A percentile compares a stretch with the other conserved stretches of the same genome.
Conservation (phyloP, 2,888 invertebrate species). For the Antheraea assamensis region DNA sequence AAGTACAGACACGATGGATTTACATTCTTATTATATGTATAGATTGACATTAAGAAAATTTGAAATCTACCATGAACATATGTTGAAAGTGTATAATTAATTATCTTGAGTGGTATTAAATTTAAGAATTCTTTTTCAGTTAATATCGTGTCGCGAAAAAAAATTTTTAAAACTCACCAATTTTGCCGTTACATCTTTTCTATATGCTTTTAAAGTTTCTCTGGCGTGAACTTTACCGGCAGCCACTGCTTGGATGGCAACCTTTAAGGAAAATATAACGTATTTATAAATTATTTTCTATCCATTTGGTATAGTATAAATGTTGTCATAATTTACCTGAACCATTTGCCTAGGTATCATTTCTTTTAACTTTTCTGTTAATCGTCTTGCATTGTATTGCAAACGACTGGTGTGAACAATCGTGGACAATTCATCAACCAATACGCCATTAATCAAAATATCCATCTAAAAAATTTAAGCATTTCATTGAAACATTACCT, state of each 20-base stretch:
- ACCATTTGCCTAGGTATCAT: constrained; percentile 95
- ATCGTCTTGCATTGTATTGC: constrained; percentile 83
- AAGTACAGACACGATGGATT: too few species aligned
- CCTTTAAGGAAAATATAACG: constrained; percentile 61
- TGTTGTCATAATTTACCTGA: constrained; percentile 56
- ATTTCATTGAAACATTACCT: background rate
- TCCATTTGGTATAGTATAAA: background rate
- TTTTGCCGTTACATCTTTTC: constrained; percentile 97
- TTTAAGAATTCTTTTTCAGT: too few species aligned
- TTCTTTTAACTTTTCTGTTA: constrained; percentile 90
- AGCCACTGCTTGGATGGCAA: constrained; percentile 93
- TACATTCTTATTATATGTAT: background rate
- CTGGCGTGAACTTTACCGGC: constrained; percentile 91
- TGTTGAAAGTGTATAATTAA: too few species aligned
- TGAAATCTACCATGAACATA: too few species aligned
- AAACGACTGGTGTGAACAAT: constrained; percentile 90
- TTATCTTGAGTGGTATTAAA: too few species aligned
- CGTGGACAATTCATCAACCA: constrained; percentile 92
- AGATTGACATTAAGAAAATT: too few species aligned
- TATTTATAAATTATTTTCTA: too few species aligned
- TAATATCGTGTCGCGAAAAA: background rate
- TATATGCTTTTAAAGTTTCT: constrained; percentile 92
- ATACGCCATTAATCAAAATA: constrained; percentile 89
- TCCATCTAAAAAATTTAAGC: constrained; percentile 81
- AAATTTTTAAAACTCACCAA: constrained; percentile 83